Percentiles rank a stretch among this genome's conserved stretches.
These are phyloP conservation scores for Hirtodrosophila trivittata DNA, from an alignment of 2,888 invertebrate species.

Conservation along the genomic window DNA sequence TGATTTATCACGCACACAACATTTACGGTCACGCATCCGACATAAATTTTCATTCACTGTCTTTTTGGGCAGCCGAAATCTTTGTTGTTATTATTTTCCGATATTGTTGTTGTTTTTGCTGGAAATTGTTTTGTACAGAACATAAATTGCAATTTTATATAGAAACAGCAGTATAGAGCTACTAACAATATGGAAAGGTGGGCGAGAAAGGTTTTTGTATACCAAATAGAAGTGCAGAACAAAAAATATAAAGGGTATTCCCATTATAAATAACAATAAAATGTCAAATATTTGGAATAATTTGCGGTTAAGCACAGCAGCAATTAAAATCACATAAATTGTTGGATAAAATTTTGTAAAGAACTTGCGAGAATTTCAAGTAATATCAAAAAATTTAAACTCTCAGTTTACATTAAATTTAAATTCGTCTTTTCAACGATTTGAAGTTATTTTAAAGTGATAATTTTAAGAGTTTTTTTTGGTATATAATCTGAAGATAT, in stretches of 20 bases:
- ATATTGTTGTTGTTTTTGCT: slow-evolving; percentile 43
- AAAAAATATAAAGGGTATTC: slow-evolving; percentile 9
- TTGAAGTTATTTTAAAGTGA: too few relatives aligned
- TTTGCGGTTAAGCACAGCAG: slow-evolving; percentile 38
- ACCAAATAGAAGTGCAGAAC: too few relatives aligned
- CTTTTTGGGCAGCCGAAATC: slow-evolving; percentile 58
- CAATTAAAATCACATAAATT: slow-evolving; percentile 39
- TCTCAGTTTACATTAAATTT: too few relatives aligned
- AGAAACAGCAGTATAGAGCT: slow-evolving; percentile 24
- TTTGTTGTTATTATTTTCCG: slow-evolving; percentile 21
- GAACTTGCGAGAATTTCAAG: slow-evolving; percentile 2
- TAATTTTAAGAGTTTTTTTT: too few relatives aligned
- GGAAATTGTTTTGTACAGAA: slow-evolving; percentile 63
- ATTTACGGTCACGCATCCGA: slow-evolving; percentile 74
- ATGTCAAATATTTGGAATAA: slow-evolving; percentile 32
- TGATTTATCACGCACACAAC: slow-evolving; percentile 76
- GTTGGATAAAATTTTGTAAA: not conserved
- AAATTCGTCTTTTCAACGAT: too few relatives aligned
- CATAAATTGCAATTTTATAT: slow-evolving; percentile 68
- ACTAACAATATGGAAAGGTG: slow-evolving; percentile 11
- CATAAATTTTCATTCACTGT: slow-evolving; percentile 76
- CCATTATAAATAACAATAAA: slow-evolving; percentile 44
- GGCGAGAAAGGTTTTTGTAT: not conserved
- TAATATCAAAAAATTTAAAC: too few relatives aligned
- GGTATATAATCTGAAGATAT: too few relatives aligned